Evolutionary conservation across 2,797 vertebrate genomes (phyloP).

Genomic region (Distichodus sexfasciatus): DNA sequence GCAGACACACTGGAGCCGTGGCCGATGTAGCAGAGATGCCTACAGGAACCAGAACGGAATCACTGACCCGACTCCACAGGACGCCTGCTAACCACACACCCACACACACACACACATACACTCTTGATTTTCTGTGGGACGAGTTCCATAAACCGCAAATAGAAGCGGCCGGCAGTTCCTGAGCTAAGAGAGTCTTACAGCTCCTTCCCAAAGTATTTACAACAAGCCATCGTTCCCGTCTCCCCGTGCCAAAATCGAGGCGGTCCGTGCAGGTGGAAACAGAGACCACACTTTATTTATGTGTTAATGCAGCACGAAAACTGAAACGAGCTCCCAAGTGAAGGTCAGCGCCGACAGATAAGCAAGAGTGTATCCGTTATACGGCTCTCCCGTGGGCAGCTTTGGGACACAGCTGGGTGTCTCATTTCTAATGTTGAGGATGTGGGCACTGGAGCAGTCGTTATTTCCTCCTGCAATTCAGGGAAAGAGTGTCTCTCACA

Average conservation of each 20-base stretch:
- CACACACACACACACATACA: not conserved
- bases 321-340: constrained; percentile 47
- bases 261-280: constrained; percentile 44
- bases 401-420: constrained; percentile 36
- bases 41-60: constrained; percentile 32
- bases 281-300: constrained; percentile 45
- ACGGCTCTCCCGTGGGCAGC: constrained; percentile 37
- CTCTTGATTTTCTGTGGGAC: constrained; percentile 12
- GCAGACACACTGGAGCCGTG: constrained; percentile 45
- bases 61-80: constrained; percentile 38
- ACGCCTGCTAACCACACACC: not conserved
- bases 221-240: constrained; percentile 24
- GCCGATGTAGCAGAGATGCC: constrained; percentile 13
- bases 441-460: not conserved
- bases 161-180: not conserved
- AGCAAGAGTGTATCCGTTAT: constrained; percentile 43
- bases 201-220: constrained; percentile 28
- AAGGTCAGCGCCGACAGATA: constrained; percentile 62
- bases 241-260: constrained; percentile 21
- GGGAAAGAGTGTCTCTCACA: not conserved
- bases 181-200: too few species aligned
- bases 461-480: constrained; percentile 13
- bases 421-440: constrained; percentile 52
- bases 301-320: constrained; percentile 51
- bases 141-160: constrained; percentile 32